A percentile compares a stretch with the other conserved stretches of the same genome.
Conservation (phyloP, 2,113 vertebrate genomes). For the Carlito syrichta region DNA sequence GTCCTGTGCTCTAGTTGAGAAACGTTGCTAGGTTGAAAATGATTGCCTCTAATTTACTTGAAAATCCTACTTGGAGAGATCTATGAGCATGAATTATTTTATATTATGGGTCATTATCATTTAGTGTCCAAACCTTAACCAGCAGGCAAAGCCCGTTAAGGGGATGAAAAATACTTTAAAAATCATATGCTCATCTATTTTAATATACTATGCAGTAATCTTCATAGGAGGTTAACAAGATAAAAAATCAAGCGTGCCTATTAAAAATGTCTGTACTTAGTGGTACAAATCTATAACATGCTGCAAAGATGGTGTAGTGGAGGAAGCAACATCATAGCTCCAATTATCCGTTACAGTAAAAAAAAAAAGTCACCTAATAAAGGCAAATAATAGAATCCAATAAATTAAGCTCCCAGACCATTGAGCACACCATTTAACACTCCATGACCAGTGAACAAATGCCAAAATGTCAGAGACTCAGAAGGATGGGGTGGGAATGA, state of each 20-base stretch:
- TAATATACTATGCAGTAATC: conserved; percentile 43
- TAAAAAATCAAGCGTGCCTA: conserved; percentile 24
- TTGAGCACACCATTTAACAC: neutral
- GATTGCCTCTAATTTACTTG: conserved; percentile 7
- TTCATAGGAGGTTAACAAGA: conserved; percentile 31
- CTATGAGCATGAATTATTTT: conserved; percentile 33
- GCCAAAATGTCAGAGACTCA: too few relatives aligned
- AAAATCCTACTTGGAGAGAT: conserved; percentile 6
- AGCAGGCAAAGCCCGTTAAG: neutral
- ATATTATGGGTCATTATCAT: conserved; percentile 12
- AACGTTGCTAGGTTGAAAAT: neutral
- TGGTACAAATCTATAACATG: neutral
- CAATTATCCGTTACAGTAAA: neutral
- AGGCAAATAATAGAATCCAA: neutral
- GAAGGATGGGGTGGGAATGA: too few relatives aligned
- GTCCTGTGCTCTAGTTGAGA: neutral
- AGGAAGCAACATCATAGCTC: neutral
- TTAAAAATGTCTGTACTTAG: conserved; percentile 16
- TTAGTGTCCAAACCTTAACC: conserved; percentile 26
- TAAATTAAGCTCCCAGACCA: neutral
- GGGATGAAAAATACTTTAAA: conserved; percentile 1
- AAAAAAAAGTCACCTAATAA: neutral
- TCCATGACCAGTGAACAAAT: neutral
- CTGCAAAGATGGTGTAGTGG: neutral
- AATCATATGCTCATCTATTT: conserved; percentile 25